A percentile compares a stretch with the other conserved stretches of the same genome.
These are phyloP conservation scores for Arvicanthis niloticus DNA, from an alignment of 2,113 vertebrate genomes.

Conservation along the genomic window DNA sequence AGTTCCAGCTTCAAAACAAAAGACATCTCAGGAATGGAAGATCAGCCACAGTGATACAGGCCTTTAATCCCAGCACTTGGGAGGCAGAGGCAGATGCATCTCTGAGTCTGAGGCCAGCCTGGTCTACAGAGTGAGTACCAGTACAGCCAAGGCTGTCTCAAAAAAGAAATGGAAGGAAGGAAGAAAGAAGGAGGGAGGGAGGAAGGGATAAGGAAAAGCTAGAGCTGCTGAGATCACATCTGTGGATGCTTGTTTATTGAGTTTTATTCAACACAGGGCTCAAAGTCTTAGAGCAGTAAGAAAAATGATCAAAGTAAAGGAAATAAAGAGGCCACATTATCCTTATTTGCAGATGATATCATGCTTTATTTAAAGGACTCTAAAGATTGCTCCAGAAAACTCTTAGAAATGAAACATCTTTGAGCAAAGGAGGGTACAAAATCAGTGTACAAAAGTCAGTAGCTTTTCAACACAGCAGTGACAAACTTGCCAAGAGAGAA, in stretches of 20 bases:
- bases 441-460: background rate
- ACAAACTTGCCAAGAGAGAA: background rate
- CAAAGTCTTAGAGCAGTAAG: background rate
- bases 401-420: background rate
- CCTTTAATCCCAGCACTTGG: background rate
- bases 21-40: background rate
- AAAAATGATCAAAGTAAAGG: background rate
- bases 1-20: background rate
- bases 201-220: background rate
- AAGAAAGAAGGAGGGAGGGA: no score
- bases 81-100: background rate
- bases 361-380: background rate
- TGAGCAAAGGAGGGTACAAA: background rate
- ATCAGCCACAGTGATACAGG: rapidly evolving
- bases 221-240: background rate
- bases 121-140: background rate
- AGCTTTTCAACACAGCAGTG: background rate
- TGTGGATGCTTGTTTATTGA: background rate
- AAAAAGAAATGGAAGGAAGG: background rate
- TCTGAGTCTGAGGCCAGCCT: background rate
- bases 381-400: background rate
- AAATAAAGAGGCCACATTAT: background rate
- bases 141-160: background rate
- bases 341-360: background rate
- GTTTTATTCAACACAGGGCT: background rate